Evolutionary conservation across 2,797 vertebrate species (phyloP).

Genomic region (Erithacus rubecula): DNA sequence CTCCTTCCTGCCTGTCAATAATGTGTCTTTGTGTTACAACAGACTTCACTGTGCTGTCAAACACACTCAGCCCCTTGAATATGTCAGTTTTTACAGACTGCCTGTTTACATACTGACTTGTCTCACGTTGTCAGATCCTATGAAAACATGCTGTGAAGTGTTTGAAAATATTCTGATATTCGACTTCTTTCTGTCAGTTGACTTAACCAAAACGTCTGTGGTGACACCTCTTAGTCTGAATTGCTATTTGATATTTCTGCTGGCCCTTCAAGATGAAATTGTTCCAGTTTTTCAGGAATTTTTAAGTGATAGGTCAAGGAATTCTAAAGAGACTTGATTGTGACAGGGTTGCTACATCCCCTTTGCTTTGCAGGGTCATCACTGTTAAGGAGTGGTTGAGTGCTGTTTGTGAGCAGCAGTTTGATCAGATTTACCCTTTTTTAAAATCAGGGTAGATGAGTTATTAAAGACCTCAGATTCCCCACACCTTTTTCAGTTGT

Average conservation of each 20-base stretch:
- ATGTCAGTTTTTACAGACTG: not conserved
- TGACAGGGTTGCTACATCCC: not conserved
- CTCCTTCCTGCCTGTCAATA: not conserved
- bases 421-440: not conserved
- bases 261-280: not conserved
- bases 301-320: not conserved
- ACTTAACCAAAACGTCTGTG: not conserved
- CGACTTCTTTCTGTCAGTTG: not conserved
- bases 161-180: not conserved
- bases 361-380: not conserved
- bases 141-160: not conserved
- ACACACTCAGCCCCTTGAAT: not conserved
- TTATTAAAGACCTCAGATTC: not conserved
- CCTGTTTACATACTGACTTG: not conserved
- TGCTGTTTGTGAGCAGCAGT: not conserved
- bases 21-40: not conserved
- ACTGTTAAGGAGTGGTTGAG: not conserved
- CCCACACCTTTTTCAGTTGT: not conserved
- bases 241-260: not conserved
- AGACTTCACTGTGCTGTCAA: conserved; percentile 11
- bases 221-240: not conserved
- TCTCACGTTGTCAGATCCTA: not conserved
- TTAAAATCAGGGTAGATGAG: not conserved
- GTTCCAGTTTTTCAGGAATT: not conserved
- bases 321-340: not conserved